Percentiles rank a stretch among this genome's conserved stretches.
Conservation (phyloP, 30 jellyfish, hydroid and myxozoan species). For the Aurelia aurita region DNA sequence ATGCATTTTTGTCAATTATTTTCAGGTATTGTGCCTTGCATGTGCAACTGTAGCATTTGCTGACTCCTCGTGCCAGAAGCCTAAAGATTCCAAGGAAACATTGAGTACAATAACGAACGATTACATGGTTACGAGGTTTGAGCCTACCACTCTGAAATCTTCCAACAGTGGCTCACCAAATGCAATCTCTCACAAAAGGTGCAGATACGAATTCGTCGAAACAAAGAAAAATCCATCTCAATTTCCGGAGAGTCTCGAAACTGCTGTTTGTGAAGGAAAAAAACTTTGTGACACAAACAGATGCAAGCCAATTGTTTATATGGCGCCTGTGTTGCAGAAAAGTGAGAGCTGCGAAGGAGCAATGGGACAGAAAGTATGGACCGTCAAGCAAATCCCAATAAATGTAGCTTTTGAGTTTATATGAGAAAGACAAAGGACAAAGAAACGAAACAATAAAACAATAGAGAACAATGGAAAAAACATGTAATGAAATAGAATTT, state of each 20-base stretch:
- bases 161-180: too few species aligned
- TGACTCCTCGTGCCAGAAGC: too few species aligned
- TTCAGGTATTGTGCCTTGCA: too few species aligned
- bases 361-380: constrained; percentile 25
- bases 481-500: too few species aligned
- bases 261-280: constrained; percentile 12
- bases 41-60: too few species aligned
- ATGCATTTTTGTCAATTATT: too few species aligned
- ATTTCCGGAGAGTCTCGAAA: constrained; percentile 15
- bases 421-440: background rate
- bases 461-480: too few species aligned
- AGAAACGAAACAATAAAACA: background rate
- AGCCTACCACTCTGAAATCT: too few species aligned
- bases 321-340: constrained; percentile 26
- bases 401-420: background rate
- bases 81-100: too few species aligned
- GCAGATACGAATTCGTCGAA: constrained; percentile 9
- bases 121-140: too few species aligned
- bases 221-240: constrained; percentile 4
- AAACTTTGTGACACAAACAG: background rate
- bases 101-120: too few species aligned
- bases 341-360: constrained; percentile 8
- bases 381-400: background rate
- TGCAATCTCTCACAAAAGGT: background rate
- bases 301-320: background rate